A percentile compares a stretch with the other conserved stretches of the same genome.
Conservation (phyloP, 2,797 vertebrate genomes). For the Acrossocheilus wenchowensis region DNA sequence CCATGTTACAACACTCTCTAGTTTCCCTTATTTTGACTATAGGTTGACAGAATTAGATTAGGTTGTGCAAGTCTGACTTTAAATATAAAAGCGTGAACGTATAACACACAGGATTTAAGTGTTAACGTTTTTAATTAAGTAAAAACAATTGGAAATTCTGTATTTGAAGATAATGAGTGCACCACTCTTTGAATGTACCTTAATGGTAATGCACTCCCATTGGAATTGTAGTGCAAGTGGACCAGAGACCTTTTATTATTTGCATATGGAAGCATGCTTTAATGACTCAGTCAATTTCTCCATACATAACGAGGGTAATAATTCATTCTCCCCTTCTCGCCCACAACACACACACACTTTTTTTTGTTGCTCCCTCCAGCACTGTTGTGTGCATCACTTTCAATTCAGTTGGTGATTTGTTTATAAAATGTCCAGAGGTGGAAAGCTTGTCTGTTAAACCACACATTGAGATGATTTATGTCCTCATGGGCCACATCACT, state of each 20-base stretch:
- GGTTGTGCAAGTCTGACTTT: background rate
- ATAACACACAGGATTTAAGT: background rate
- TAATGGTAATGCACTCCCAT: slow-evolving; percentile 64
- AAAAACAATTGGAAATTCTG: background rate
- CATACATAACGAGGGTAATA: slow-evolving; percentile 49
- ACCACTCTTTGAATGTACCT: slow-evolving; percentile 35
- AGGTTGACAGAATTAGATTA: background rate
- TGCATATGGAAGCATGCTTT: slow-evolving; percentile 61
- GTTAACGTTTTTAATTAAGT: background rate
- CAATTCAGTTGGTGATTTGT: slow-evolving; percentile 10
- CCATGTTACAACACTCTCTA: background rate
- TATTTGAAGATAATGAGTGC: slow-evolving; percentile 13
- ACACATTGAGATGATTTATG: background rate
- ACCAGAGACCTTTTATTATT: slow-evolving; percentile 57
- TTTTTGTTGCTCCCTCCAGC: slow-evolving; percentile 15
- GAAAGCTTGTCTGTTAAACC: slow-evolving; percentile 1
- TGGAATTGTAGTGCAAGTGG: slow-evolving; percentile 55
- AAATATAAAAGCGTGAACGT: background rate
- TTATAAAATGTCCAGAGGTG: slow-evolving; percentile 20
- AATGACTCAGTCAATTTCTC: slow-evolving; percentile 61
- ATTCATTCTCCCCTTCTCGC: slow-evolving; percentile 41
- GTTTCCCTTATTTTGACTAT: background rate
- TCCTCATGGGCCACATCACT: background rate
- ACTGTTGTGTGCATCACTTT: slow-evolving; percentile 31
- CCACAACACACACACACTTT: background rate